Evolutionary conservation across 1,140 invertebrate species (phyloP).

Genomic region (Philopotamus ludificatus): DNA sequence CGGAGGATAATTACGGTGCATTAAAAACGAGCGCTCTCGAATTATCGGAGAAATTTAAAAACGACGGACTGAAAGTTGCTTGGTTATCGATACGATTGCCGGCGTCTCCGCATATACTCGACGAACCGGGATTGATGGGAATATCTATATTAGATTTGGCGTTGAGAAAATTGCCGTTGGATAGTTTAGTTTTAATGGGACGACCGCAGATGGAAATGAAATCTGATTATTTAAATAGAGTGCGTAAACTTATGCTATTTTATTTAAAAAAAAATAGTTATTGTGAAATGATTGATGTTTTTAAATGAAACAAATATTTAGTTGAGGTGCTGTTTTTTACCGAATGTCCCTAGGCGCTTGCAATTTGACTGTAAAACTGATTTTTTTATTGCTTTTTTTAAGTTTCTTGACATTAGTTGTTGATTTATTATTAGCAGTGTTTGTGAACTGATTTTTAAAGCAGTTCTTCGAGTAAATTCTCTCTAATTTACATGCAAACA

Average conservation of each 20-base stretch:
- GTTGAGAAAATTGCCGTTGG: slow-evolving; percentile 66
- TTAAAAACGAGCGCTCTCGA: slow-evolving; percentile 64
- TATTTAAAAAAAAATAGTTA: slow-evolving; percentile 29
- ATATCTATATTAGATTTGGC: slow-evolving; percentile 72
- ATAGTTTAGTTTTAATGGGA: slow-evolving; percentile 68
- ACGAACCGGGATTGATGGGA: slow-evolving; percentile 55
- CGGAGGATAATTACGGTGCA: slow-evolving; percentile 62
- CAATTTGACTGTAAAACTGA: no score
- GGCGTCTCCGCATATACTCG: slow-evolving; percentile 41
- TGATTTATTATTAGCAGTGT: no score
- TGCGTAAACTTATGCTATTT: no score
- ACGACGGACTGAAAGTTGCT: slow-evolving; percentile 53
- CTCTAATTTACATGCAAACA: no score
- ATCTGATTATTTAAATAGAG: slow-evolving; percentile 80
- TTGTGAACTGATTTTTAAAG: no score
- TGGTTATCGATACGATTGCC: slow-evolving; percentile 71
- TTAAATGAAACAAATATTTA: slow-evolving; percentile 24
- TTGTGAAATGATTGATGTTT: slow-evolving; percentile 6
- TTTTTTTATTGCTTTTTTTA: no score
- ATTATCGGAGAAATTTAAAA: slow-evolving; percentile 68
- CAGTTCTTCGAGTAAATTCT: no score
- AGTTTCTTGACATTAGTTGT: no score
- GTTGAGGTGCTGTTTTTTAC: no score
- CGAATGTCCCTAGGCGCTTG: no score
- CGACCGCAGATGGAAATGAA: slow-evolving; percentile 68